Conservation (phyloP, 2,113 vertebrate genomes). For the Oceanites oceanicus region DNA sequence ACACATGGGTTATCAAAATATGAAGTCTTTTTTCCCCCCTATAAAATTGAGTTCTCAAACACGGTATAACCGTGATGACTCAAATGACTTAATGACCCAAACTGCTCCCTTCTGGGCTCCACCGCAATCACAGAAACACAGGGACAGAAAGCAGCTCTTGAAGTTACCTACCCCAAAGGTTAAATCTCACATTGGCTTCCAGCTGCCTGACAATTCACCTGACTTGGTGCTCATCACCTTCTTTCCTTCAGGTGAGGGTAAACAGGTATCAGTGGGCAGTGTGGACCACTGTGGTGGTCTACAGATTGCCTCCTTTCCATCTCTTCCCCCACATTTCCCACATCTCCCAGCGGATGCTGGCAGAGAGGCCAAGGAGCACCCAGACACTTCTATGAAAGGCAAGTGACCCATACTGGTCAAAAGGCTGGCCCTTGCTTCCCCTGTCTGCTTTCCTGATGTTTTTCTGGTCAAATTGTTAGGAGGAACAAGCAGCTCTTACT, state of each 20-base stretch:
- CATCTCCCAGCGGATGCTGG: not conserved
- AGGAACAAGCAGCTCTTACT: not conserved
- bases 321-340: too few species aligned
- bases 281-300: not conserved
- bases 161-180: not conserved
- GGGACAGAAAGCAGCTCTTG: not conserved
- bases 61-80: not conserved
- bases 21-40: fast-evolving
- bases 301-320: not conserved
- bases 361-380: not conserved
- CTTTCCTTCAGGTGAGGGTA: not conserved
- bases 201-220: not conserved
- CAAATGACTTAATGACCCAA: not conserved
- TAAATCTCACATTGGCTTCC: not conserved
- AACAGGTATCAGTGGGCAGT: not conserved
- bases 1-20: not conserved
- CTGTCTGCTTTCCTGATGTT: not conserved
- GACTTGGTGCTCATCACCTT: not conserved
- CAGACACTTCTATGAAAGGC: not conserved
- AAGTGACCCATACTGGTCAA: fast-evolving
- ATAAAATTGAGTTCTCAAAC: not conserved
- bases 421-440: not conserved
- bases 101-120: not conserved
- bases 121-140: not conserved
- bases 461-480: not conserved